Base-by-base conservation (phyloP, 2,797 vertebrate species). In the Anniella stebbinsi region DNA sequence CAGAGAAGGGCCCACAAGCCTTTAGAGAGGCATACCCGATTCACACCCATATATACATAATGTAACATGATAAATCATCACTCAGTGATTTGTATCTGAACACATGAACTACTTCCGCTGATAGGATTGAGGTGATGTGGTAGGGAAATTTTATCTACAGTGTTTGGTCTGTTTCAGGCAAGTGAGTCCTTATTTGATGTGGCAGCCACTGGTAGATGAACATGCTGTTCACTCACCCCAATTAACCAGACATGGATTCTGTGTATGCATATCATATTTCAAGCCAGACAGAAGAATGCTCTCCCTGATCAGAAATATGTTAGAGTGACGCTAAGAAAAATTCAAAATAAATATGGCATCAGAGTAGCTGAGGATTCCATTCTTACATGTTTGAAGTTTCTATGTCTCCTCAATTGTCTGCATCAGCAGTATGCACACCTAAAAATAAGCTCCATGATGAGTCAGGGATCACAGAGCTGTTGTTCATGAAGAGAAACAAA, bases 401-500 rank as follows among this genome's bases (percentile, higher is more conserved):
- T 89, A 48, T 41, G 15, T 86, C 36, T 69, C 60, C 23, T 77
- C 33, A 18, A 25, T 89, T 89, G 77, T 69, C n/a, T 85, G 17
- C 36, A 41, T 70, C 30, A 82, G 36, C 30, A 13, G 30, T 75
- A 45, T 82, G 63, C 33, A 21, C 30, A 75, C 6, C 48, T 82
- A n/a, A 63, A 87, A 67, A 33, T 73, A 63, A 88, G 66, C 33
- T 81, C 1, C 3, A 33, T 60, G 38, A 33, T 88, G 51, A 82
- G 28, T 25, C 48, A 41, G 63, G 57, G 54, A 9, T 33, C 36
- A 23, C 38, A 57, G 60, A 30, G 17, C 54, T 21, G 15, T 63
- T 41, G 38, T 82, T 88, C 1, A 81, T 90, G 51, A 89, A 91
- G 6, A 85, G 82, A 94, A 88, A 60, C 23, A 57, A 23, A n/a